A percentile compares a stretch with the other conserved stretches of the same genome.
These are phyloP conservation scores for Epicampocera succincta DNA, from an alignment of 2,888 invertebrate species.

Conservation along the genomic window DNA sequence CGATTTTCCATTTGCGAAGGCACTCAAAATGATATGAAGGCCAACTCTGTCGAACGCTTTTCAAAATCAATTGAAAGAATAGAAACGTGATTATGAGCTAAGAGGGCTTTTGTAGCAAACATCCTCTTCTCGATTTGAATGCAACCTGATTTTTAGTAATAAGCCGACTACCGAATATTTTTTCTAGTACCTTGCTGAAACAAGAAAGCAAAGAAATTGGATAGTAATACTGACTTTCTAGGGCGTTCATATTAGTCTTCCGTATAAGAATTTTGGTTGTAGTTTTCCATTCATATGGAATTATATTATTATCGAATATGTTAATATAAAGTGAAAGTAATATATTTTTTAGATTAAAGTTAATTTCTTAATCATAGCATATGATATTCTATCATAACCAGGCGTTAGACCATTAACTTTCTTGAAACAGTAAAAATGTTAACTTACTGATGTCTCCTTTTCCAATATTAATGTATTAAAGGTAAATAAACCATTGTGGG, in stretches of 20 bases:
- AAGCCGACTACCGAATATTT: constrained; percentile 30
- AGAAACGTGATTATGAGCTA: too few species aligned
- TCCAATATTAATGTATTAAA: constrained; percentile 1
- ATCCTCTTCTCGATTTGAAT: too few species aligned
- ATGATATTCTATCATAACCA: constrained; percentile 16
- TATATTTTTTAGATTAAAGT: neutral
- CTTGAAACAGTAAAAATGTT: neutral
- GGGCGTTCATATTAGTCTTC: too few species aligned
- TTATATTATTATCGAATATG: neutral
- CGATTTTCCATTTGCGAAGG: too few species aligned
- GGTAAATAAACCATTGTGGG: neutral
- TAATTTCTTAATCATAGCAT: constrained; percentile 24
- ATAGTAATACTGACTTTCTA: neutral
- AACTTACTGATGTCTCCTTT: neutral
- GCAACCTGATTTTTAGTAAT: too few species aligned
- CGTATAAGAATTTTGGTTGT: neutral
- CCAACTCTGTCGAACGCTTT: too few species aligned
- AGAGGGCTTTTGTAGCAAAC: too few species aligned
- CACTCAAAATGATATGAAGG: too few species aligned
- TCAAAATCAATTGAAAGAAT: too few species aligned
- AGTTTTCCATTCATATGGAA: neutral
- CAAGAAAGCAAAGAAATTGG: constrained; percentile 37
- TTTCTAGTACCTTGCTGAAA: constrained; percentile 29
- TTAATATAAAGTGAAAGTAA: neutral
- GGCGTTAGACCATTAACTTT: too few species aligned